Evolutionary conservation across 2,797 vertebrate species (phyloP).

Genomic region (Melanotaenia pygmaea): DNA sequence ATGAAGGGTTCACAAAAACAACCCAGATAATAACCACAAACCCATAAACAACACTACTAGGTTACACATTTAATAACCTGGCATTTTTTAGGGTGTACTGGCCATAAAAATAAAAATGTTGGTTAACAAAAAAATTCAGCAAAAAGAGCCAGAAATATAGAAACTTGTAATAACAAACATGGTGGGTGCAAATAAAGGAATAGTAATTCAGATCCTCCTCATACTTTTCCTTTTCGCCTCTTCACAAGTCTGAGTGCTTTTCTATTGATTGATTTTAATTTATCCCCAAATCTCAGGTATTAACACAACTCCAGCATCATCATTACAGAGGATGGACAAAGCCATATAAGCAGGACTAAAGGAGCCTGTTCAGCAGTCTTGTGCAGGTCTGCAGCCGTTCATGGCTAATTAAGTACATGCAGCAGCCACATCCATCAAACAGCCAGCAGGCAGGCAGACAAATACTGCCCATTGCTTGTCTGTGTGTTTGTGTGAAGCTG

Average conservation of each 20-base stretch:
- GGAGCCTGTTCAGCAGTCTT: slow-evolving; percentile 2
- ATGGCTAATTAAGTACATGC: slow-evolving; percentile 58
- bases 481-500: slow-evolving; percentile 13
- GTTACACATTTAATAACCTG: too few species aligned
- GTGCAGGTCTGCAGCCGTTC: slow-evolving; percentile 23
- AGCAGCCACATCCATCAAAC: slow-evolving; percentile 58
- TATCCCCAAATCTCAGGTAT: background rate
- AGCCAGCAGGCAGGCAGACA: slow-evolving; percentile 20
- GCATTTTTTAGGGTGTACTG: too few species aligned
- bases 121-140: too few species aligned
- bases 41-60: too few species aligned
- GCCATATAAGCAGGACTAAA: background rate
- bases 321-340: background rate
- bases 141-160: too few species aligned
- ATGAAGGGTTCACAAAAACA: too few species aligned
- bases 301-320: background rate
- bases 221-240: background rate
- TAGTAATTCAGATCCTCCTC: background rate
- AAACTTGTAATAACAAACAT: too few species aligned
- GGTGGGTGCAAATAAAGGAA: too few species aligned
- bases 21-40: too few species aligned
- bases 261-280: background rate
- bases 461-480: background rate
- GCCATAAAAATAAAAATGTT: too few species aligned
- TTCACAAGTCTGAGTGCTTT: background rate